Conservation (phyloP, 2,888 invertebrate genomes). For the Odiellus spinosus region DNA sequence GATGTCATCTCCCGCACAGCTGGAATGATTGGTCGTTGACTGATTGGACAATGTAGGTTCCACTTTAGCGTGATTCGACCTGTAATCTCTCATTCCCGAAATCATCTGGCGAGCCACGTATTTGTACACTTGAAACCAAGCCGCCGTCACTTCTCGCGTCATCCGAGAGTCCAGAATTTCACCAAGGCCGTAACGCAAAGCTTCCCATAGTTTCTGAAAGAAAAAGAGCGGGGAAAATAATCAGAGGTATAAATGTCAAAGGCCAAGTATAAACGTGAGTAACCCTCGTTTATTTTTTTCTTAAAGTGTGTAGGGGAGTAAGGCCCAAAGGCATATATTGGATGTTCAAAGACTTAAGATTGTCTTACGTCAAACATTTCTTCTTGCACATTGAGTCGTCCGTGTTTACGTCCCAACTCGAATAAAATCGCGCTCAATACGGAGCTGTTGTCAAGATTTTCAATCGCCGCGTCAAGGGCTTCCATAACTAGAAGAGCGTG, state of each 20-base stretch:
- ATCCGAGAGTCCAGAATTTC: conserved; percentile 4
- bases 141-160: conserved; percentile 6
- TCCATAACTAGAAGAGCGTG: conserved; percentile 13
- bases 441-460: conserved; percentile 8
- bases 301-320: neutral
- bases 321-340: neutral
- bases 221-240: neutral
- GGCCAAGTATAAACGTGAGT: no score
- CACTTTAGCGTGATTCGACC: no score
- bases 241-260: no score
- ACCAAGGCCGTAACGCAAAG: conserved; percentile 5
- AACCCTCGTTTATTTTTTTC: no score
- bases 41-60: no score
- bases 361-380: conserved; percentile 11
- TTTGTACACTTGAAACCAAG: conserved; percentile 8
- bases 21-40: no score
- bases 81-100: conserved; percentile 3
- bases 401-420: conserved; percentile 7
- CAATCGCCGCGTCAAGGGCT: conserved; percentile 10
- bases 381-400: conserved; percentile 6
- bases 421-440: conserved; percentile 4
- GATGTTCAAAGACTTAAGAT: no score
- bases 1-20: no score
- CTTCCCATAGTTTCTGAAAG: conserved; percentile 10
- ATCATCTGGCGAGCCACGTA: conserved; percentile 7